Evolutionary conservation across 2,888 invertebrate genomes (phyloP), one percentile per base, ranked within the genome.

Genomic region (Norana najaformis): DNA sequence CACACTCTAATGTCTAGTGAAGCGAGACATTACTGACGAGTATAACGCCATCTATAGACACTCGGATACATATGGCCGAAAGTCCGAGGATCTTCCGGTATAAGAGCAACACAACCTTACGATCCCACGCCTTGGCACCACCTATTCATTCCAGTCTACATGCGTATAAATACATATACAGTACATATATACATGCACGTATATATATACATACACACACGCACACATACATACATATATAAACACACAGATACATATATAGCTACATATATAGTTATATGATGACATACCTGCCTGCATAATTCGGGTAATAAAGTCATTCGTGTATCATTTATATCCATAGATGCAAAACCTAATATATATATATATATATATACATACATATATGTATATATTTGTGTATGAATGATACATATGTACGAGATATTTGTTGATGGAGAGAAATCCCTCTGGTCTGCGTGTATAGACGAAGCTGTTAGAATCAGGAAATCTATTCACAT

Each of bases 401-500:
- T 23, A 41, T 18, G 47, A 23, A 47, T 47, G 8, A 23, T 6
- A 20, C 3, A 8, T n/a, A 30, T n/a, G 18, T 69, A 69, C 11
- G n/a, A 69, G n/a, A n/a, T 5, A 2, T 0, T 69, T 69, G 69
- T 69, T 69, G 69, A 69, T 69, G 69, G n/a, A 69, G n/a, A 69
- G 69, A n/a, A 69, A 69, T 69, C 11, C 69, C 8, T 69, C 69
- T 69, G 69, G n/a, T n/a, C 69, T 69, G 30, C 69, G 30, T 13
- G 8, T 69, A 30, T 30, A n/a, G 69, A n/a, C 69, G 30, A 69
- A 69, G 11, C n/a, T 6, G 69, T 69, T 69, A 69, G 69, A 69
- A n/a, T 30, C 69, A 69, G 69, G n/a, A 69, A 69, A n/a, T 69
- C 69, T 69, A 69, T 69, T 69, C 69, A 69, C 69, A n/a, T 69